Conservation (phyloP, 2,888 invertebrate species). For the Sphaeridia pumilis region DNA sequence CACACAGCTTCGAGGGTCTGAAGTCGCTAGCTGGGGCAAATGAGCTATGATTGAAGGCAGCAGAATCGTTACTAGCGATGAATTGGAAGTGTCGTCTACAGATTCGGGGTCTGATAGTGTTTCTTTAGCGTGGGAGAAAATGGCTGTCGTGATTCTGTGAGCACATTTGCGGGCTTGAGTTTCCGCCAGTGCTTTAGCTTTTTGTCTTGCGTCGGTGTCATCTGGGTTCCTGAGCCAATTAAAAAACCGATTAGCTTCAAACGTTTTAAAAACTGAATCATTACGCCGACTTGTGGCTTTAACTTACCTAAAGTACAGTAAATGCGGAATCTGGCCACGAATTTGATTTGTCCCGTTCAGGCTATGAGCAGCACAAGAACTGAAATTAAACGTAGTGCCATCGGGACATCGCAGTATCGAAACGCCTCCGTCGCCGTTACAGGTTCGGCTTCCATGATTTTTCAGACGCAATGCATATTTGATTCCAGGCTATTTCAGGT, state of each 20-base stretch:
- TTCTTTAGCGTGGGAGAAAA: slow-evolving; percentile 32
- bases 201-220: slow-evolving; percentile 47
- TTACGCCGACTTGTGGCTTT: too few relatives aligned
- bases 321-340: slow-evolving; percentile 85
- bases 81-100: slow-evolving; percentile 47
- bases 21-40: slow-evolving; percentile 64
- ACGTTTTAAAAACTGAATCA: background rate
- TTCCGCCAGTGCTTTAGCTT: slow-evolving; percentile 49
- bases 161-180: slow-evolving; percentile 57
- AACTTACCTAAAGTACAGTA: slow-evolving; percentile 70
- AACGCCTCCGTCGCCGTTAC: slow-evolving; percentile 87
- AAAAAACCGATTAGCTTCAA: background rate
- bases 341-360: slow-evolving; percentile 93
- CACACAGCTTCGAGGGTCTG: slow-evolving; percentile 75
- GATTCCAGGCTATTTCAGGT: slow-evolving; percentile 42
- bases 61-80: slow-evolving; percentile 58
- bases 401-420: slow-evolving; percentile 82
- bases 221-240: slow-evolving; percentile 45
- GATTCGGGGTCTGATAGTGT: slow-evolving; percentile 15
- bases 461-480: slow-evolving; percentile 80
- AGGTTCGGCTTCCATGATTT: slow-evolving; percentile 82
- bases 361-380: slow-evolving; percentile 72
- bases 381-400: slow-evolving; percentile 79
- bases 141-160: slow-evolving; percentile 40
- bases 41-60: slow-evolving; percentile 75